These are phyloP conservation scores for Eonycteris spelaea DNA, from an alignment of 2,113 vertebrate species.

Conservation along the genomic window DNA sequence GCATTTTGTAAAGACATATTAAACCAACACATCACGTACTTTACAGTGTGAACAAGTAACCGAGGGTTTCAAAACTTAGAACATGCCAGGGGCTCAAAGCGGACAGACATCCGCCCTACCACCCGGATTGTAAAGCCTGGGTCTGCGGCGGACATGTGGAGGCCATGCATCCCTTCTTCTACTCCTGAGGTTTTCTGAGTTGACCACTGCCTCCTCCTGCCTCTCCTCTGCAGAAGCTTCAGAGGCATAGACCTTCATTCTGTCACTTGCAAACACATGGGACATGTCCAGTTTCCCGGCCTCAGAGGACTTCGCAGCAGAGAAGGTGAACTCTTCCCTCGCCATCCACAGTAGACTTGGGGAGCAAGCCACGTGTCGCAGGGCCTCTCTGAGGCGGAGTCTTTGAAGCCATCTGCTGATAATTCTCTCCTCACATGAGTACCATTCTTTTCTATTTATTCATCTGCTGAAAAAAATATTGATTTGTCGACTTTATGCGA, in stretches of 20 bases:
- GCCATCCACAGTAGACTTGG: not conserved
- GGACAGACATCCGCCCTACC: not conserved
- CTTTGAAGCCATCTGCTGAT: not conserved
- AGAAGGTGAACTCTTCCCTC: not conserved
- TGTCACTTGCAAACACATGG: not conserved
- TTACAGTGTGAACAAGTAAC: not conserved
- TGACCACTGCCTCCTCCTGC: not conserved
- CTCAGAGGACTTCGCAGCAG: not conserved
- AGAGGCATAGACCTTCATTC: not conserved
- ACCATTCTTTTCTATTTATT: no score
- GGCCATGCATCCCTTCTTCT: no score
- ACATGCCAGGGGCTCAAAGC: not conserved
- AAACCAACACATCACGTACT: not conserved
- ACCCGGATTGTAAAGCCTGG: not conserved
- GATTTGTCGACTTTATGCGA: not conserved
- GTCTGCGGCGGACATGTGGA: not conserved
- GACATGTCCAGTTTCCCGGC: not conserved
- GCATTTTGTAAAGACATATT: not conserved
- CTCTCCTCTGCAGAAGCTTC: not conserved
- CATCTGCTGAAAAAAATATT: not conserved
- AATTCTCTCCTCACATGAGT: not conserved
- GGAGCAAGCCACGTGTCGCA: accelerated
- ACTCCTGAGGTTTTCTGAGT: not conserved
- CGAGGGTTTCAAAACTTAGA: not conserved
- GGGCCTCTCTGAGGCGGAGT: not conserved